phyloP scores from a whole-genome alignment of 2,797 vertebrate species.

The Acipenser transmontanus region DNA sequence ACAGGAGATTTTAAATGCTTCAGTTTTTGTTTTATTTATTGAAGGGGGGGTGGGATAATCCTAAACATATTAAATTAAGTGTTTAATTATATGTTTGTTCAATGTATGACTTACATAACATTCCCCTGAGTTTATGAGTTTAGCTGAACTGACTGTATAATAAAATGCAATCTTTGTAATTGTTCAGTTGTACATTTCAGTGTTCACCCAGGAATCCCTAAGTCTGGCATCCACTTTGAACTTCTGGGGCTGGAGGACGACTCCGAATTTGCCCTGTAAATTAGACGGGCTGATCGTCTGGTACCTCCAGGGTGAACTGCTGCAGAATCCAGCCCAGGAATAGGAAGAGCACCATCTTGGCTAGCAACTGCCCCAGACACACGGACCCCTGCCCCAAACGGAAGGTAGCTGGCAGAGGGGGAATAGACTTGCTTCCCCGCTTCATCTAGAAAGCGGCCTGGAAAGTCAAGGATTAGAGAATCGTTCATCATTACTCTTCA shows the following conservation, averaged over 20 bases:
- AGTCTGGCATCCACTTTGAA: slow-evolving; percentile 68
- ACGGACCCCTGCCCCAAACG: slow-evolving; percentile 80
- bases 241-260: slow-evolving; percentile 75
- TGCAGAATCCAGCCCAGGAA: slow-evolving; percentile 82
- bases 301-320: slow-evolving; percentile 72
- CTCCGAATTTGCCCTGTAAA: slow-evolving; percentile 73
- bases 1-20: too few species aligned
- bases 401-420: slow-evolving; percentile 78
- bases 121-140: neutral
- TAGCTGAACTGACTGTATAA: neutral
- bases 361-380: slow-evolving; percentile 82
- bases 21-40: too few species aligned
- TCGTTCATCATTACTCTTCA: too few species aligned
- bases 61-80: too few species aligned
- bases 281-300: slow-evolving; percentile 60
- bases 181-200: too few species aligned
- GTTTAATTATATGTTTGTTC: too few species aligned
- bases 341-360: slow-evolving; percentile 91
- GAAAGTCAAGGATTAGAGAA: too few species aligned
- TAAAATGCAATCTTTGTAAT: too few species aligned
- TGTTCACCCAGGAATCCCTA: slow-evolving; percentile 57
- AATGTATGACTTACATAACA: too few species aligned
- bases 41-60: too few species aligned
- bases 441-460: slow-evolving; percentile 83
- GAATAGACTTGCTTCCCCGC: slow-evolving; percentile 55